Evolutionary conservation across 2,113 vertebrate species (phyloP), one percentile per base, ranked within the genome.

Genomic region (Uropsilus gracilis): DNA sequence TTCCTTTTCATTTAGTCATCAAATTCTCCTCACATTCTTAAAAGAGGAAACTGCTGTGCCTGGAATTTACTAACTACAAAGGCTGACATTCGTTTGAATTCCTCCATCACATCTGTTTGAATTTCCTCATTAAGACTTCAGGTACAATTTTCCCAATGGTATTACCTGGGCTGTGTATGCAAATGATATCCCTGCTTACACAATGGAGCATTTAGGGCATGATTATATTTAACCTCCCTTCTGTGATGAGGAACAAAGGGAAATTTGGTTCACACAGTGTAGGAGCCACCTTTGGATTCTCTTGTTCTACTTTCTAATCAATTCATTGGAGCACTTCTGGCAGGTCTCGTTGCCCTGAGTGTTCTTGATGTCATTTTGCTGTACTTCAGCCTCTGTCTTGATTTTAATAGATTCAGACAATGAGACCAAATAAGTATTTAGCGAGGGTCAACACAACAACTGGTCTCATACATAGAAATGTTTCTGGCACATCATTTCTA

Each of bases 101-200:
- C 81, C 95, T 96, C 89, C 57, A 91, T 78, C 88, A 72, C 61
- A 94, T 96, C 77, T 78, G 44, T 34, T 92, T 92, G 66, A 87
- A 95, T 93, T 90, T 96, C 82, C 44, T 95, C 76, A 92, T 95
- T 85, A 97, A 88, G 73, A 77, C 17, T 88, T 92, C 26, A 88
- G 85, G 73, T 93, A 89, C 50, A 75, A 78, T 85, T 93, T 89
- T 94, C 83, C 59, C 42, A 87, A 16, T 82, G 73, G 73, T 39
- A 83, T 94, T 87, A 95, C 68, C 57, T 80, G 73, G 73, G 59
- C 68, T 94, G 9, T 91, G 13, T 76, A 84, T 84, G 84, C 46
- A 96, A 96, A 95, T 96, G 75, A 96, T 63, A 80, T 94, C 57
- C 53, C 96, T 88, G 44, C 80, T 94, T 94, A 93, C 13, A 82